These are phyloP conservation scores for Spisula subtruncata DNA, from an alignment of 2,888 invertebrate genomes.

Conservation along the genomic window DNA sequence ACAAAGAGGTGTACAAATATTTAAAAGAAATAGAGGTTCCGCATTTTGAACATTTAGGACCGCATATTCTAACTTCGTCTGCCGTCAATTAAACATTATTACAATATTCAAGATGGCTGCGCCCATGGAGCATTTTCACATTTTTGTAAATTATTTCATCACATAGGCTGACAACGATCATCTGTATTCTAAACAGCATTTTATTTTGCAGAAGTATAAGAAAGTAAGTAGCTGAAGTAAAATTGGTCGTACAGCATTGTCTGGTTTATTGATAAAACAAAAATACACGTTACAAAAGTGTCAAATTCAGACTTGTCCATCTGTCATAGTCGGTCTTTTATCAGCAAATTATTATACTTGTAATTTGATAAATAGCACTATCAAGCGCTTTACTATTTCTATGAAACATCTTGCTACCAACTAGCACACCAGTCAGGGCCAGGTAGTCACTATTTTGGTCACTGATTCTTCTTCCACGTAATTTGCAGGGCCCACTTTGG, in stretches of 20 bases:
- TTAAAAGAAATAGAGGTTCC: no score
- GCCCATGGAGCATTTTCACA: conserved; percentile 37
- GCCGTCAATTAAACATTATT: not conserved
- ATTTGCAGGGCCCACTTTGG: no score
- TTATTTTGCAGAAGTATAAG: not conserved
- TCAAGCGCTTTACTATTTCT: no score
- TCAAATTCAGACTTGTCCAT: not conserved
- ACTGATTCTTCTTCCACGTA: no score
- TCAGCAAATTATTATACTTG: no score
- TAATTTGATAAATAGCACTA: no score
- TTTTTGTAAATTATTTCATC: not conserved
- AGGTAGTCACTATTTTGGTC: no score
- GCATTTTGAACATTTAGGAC: not conserved
- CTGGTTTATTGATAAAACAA: not conserved
- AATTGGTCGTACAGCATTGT: not conserved
- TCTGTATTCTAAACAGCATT: not conserved
- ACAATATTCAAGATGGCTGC: conserved; percentile 56
- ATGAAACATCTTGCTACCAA: no score
- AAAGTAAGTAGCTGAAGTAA: not conserved
- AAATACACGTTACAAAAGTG: not conserved
- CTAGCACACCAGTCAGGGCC: no score
- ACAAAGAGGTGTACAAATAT: no score
- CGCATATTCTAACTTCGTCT: not conserved
- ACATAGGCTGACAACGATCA: not conserved
- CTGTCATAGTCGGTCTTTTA: no score